Conservation (phyloP, 2,888 invertebrate species). For the Harpagoxenus sublaevis region DNA sequence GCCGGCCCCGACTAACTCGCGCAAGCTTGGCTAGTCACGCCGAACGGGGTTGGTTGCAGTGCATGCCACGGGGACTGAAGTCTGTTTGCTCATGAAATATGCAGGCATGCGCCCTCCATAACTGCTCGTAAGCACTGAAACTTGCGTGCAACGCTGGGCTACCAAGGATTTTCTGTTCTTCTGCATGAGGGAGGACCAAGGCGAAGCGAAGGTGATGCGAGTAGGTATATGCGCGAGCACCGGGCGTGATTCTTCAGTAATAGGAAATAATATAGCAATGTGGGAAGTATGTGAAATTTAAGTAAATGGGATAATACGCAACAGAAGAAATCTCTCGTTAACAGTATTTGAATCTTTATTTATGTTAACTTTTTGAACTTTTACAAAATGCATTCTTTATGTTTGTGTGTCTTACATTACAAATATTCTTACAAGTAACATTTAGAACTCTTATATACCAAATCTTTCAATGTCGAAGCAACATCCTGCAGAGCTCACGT, state of each 20-base stretch:
- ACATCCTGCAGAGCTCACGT: neutral
- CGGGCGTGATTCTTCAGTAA: constrained; percentile 51
- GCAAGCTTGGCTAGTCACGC: constrained; percentile 62
- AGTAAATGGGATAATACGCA: neutral
- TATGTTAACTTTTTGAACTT: neutral
- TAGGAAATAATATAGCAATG: constrained; percentile 16
- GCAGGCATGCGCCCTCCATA: constrained; percentile 83
- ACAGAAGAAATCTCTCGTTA: neutral
- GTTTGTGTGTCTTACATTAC: neutral
- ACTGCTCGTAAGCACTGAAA: constrained; percentile 81
- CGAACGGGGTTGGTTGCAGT: constrained; percentile 64
- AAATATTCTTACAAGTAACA: neutral
- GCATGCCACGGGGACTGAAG: constrained; percentile 77
- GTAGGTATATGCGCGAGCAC: constrained; percentile 6
- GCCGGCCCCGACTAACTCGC: constrained; percentile 58
- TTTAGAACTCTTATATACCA: neutral
- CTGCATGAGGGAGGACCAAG: constrained; percentile 52
- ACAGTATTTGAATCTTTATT: neutral
- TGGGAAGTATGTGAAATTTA: neutral
- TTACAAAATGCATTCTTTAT: neutral
- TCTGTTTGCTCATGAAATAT: constrained; percentile 85
- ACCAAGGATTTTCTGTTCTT: constrained; percentile 80
- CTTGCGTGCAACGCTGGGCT: constrained; percentile 80
- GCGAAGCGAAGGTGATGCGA: constrained; percentile 61
- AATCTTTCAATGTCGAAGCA: neutral